Conservation (phyloP, 1,140 invertebrate genomes). For the Metopolophium dirhodum region DNA sequence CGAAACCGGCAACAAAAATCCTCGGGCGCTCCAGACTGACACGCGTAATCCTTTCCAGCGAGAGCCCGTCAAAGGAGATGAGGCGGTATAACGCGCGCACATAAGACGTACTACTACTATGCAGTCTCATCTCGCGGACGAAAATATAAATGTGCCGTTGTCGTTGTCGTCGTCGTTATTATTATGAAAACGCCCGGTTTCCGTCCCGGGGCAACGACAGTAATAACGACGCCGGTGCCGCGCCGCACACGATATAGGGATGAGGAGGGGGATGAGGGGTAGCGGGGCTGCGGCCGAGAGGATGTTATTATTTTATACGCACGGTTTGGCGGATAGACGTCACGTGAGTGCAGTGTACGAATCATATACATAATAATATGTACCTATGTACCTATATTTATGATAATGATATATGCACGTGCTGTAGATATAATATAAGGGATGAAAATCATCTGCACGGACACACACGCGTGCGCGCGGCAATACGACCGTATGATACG, state of each 20-base stretch:
- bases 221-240: background rate
- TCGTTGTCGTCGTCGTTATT: background rate
- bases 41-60: conserved; percentile 13
- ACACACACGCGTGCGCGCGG: background rate
- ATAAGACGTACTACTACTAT: background rate
- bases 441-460: conserved; percentile 1
- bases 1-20: background rate
- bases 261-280: too few species aligned
- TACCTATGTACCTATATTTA: too few species aligned
- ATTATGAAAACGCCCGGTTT: conserved; percentile 15
- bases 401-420: too few species aligned
- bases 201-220: background rate
- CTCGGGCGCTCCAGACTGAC: conserved; percentile 18
- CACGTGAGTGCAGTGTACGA: background rate
- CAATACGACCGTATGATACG: background rate
- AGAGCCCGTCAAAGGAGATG: conserved; percentile 21
- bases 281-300: too few species aligned
- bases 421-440: background rate
- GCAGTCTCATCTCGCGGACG: background rate
- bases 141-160: background rate
- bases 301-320: background rate
- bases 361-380: too few species aligned
- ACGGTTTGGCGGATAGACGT: background rate
- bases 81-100: background rate
- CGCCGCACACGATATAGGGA: too few species aligned